A percentile compares a stretch with the other conserved stretches of the same genome.
phyloP scores from a whole-genome alignment of 1,140 invertebrate genomes.

The Drosophila funebris region DNA sequence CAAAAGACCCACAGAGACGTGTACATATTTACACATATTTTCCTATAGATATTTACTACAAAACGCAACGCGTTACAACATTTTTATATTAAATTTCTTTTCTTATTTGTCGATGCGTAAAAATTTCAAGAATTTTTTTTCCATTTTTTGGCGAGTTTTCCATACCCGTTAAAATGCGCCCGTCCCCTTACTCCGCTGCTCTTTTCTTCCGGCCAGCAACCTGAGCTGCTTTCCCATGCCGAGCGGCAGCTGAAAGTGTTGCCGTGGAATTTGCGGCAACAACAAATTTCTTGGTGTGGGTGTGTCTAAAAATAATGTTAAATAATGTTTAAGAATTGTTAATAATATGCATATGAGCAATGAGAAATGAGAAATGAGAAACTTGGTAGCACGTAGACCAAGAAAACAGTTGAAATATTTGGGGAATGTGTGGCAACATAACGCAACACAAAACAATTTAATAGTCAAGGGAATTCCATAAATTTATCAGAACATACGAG shows the following conservation, averaged over 20 bases:
- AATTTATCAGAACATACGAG: too few relatives aligned
- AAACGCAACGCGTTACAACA: constrained; percentile 38
- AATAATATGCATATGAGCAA: constrained; percentile 5
- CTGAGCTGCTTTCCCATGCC: not conserved
- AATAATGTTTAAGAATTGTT: constrained; percentile 5
- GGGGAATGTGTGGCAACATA: not conserved
- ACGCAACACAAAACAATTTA: not conserved
- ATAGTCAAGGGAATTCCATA: too few relatives aligned
- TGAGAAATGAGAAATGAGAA: not conserved
- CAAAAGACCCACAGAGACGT: constrained; percentile 19
- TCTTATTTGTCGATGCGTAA: constrained; percentile 40
- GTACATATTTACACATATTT: constrained; percentile 36
- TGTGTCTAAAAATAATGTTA: constrained; percentile 9
- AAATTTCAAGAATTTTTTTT: constrained; percentile 38
- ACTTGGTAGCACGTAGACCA: not conserved
- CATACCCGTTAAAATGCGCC: not conserved
- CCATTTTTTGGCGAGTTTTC: constrained; percentile 9
- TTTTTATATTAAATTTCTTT: constrained; percentile 49
- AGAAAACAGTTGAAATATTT: constrained; percentile 3
- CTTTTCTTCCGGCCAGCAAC: not conserved
- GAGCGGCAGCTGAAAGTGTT: constrained; percentile 44
- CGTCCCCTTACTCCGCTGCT: not conserved
- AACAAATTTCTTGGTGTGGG: not conserved
- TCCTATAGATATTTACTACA: constrained; percentile 18
- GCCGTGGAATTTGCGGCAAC: constrained; percentile 35